Conservation (phyloP, 2,797 vertebrate genomes). For the Hippoglossus hippoglossus region DNA sequence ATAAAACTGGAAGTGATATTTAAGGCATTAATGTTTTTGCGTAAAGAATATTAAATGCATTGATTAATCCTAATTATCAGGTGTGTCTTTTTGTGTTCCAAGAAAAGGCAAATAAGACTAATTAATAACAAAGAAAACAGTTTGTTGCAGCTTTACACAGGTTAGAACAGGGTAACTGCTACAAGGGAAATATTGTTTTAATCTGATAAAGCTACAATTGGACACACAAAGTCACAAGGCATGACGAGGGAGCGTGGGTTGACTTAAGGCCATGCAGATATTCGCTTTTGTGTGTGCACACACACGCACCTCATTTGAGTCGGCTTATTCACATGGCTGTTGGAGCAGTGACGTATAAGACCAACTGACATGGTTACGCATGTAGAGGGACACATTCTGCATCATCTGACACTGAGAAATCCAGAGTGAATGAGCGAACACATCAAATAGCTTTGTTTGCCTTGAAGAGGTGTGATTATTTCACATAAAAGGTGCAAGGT, state of each 20-base stretch:
- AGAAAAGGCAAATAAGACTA: not conserved
- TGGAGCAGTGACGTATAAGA: conserved; percentile 28
- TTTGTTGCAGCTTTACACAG: conserved; percentile 7
- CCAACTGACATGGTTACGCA: conserved; percentile 2
- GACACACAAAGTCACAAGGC: conserved; percentile 76
- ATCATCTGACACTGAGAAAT: conserved; percentile 13
- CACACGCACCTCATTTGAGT: conserved; percentile 26
- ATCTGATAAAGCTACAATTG: conserved; percentile 69
- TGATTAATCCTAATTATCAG: not conserved
- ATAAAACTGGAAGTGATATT: too few species aligned
- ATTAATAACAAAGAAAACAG: not conserved
- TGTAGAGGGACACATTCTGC: not conserved
- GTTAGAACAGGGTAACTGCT: conserved; percentile 54
- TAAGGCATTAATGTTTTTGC: too few species aligned
- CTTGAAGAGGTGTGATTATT: too few species aligned
- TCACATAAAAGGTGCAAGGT: too few species aligned
- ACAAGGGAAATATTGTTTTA: conserved; percentile 56
- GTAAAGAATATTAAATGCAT: not conserved
- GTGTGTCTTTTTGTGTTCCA: not conserved
- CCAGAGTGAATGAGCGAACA: not conserved
- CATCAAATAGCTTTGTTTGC: not conserved
- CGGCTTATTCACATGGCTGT: conserved; percentile 30
- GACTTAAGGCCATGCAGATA: conserved; percentile 63
- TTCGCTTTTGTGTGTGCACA: conserved; percentile 8
- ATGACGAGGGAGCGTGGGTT: conserved; percentile 33